A percentile compares a stretch with the other conserved stretches of the same genome.
These are phyloP conservation scores for Eristalis arbustorum DNA, from an alignment of 2,888 invertebrate species.

Conservation along the genomic window DNA sequence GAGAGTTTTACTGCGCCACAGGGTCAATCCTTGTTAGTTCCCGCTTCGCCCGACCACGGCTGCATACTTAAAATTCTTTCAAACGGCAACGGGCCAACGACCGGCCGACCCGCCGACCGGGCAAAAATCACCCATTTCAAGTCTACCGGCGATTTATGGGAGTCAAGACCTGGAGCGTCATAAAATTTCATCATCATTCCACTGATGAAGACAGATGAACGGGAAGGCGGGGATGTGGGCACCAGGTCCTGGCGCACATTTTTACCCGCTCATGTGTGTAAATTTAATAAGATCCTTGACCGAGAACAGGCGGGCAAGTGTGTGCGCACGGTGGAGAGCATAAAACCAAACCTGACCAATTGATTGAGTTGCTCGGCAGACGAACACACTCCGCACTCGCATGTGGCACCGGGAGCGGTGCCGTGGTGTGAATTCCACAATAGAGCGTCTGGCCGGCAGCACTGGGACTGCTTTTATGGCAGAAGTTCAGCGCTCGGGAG, in stretches of 20 bases:
- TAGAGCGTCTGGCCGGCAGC: too few relatives aligned
- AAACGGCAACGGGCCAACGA: background rate
- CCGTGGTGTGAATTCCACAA: too few relatives aligned
- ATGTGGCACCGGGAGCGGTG: background rate
- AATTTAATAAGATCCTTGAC: background rate
- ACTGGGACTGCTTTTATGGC: too few relatives aligned
- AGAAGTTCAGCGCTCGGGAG: background rate
- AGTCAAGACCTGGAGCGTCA: background rate
- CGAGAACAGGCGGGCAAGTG: background rate
- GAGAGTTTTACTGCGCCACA: conserved; percentile 34
- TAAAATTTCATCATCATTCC: background rate
- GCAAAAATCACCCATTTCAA: background rate
- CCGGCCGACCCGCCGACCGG: too few relatives aligned
- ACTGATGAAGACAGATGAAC: background rate
- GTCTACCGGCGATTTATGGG: background rate
- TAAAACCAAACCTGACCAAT: background rate
- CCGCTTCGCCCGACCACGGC: background rate
- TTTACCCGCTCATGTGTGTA: background rate
- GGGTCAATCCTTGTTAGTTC: conserved; percentile 23
- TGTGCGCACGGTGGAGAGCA: background rate
- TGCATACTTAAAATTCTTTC: background rate
- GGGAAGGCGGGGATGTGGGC: background rate
- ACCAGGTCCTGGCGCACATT: background rate
- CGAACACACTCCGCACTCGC: background rate
- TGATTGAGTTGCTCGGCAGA: background rate